Evolutionary conservation across 2,797 vertebrate species (phyloP), one percentile per base, ranked within the genome.

Genomic region (Momotus momota): DNA sequence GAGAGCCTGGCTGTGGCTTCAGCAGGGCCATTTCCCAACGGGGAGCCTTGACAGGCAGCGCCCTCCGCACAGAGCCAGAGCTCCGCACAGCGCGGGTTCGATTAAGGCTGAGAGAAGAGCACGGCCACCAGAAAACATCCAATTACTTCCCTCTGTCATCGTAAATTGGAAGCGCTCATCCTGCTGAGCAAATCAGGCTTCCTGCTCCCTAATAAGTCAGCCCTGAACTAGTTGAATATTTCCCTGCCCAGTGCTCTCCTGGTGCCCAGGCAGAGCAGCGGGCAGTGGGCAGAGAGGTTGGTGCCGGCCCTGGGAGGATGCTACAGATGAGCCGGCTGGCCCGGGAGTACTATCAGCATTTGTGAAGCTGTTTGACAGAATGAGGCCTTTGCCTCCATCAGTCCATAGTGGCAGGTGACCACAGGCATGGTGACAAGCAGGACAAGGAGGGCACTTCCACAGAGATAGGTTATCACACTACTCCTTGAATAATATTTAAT

Each of bases 1-100:
- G 49, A 83, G 35, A 43, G 29, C 60, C 40, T 64, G 62, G 38
- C 71, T 41, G 17, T 64, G n/a, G 55, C 41, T 54, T 38, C 3
- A 0, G 4, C 0, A 0, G 48, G 57, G 31, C 26, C 33, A 7
- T 75, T 54, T 70, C 38, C 48, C 1, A 0, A 19, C 0, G 4
- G 43, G 22, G 35, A 85, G 10, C 62, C 40, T 79, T 2, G 2
- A 51, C 67, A 9, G 2, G 27, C 35, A 51, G 46, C 40, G 87
- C 51, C 26, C 43, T 66, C n/a, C 10, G 0, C 1, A 7, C 51
- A 69, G n/a, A 94, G 72, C 43, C 84, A 38, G 67, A 0, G 1
- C 69, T 64, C 54, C 2, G 0, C 51, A 29, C 52, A 62, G 55
- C 2, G 0, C 45, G 17, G 64, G 14, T 58, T 21, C 38, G 54